Conservation (phyloP, 2,113 vertebrate genomes). For the Seriola quinqueradiata region DNA sequence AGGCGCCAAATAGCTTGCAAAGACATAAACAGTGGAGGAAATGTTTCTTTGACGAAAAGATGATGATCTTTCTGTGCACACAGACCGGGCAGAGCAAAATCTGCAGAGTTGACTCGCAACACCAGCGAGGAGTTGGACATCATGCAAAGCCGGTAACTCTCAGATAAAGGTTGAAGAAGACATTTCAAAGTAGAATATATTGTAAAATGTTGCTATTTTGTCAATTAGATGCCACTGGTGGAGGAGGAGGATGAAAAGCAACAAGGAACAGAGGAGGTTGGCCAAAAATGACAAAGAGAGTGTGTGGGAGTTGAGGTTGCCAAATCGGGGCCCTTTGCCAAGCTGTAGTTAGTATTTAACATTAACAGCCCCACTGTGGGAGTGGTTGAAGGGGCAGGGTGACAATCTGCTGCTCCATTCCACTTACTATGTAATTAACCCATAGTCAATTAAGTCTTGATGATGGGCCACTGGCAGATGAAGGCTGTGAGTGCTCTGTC, state of each 20-base stretch:
- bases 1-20: not conserved
- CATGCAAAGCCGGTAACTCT: not conserved
- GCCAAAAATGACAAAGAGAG: slow-evolving; percentile 66
- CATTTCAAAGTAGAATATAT: slow-evolving; percentile 24
- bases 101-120: not conserved
- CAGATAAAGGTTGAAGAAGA: slow-evolving; percentile 8
- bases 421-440: slow-evolving; percentile 81
- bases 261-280: slow-evolving; percentile 61
- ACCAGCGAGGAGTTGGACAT: slow-evolving; percentile 6
- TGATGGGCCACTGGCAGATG: slow-evolving; percentile 68
- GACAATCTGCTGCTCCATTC: slow-evolving; percentile 71
- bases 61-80: slow-evolving; percentile 20
- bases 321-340: slow-evolving; percentile 70
- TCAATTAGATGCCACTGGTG: slow-evolving; percentile 52
- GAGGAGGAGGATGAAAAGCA: slow-evolving; percentile 53
- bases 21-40: slow-evolving; percentile 3
- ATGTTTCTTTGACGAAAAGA: slow-evolving; percentile 19
- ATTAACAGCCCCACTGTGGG: slow-evolving; percentile 83
- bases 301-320: slow-evolving; percentile 74
- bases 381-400: slow-evolving; percentile 71
- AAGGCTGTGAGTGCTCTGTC: slow-evolving; percentile 63
- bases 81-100: not conserved
- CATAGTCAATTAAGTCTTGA: slow-evolving; percentile 77
- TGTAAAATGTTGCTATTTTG: slow-evolving; percentile 39
- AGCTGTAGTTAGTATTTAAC: slow-evolving; percentile 73